Evolutionary conservation across 2,888 invertebrate species (phyloP).

Genomic region (Volucella inanis): DNA sequence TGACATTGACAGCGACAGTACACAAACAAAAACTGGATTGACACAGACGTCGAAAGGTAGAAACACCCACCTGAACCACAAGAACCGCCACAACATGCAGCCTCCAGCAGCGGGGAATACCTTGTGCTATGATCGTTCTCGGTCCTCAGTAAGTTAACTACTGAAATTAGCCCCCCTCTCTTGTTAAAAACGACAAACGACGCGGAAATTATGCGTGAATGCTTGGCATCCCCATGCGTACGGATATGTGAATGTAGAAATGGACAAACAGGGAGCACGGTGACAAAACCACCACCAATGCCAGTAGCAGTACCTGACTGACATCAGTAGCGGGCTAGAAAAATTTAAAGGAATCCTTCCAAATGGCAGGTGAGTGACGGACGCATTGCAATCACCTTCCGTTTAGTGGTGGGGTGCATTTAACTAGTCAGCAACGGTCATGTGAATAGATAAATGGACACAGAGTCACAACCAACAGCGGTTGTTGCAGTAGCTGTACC

Average conservation of each 20-base stretch:
- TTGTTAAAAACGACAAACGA: slow-evolving; percentile 1
- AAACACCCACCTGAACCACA: slow-evolving; percentile 61
- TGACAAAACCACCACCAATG: slow-evolving; percentile 2
- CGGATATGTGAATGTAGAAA: slow-evolving; percentile 51
- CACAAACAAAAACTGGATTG: slow-evolving; percentile 32
- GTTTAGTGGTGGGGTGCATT: slow-evolving; percentile 39
- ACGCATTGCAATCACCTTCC: slow-evolving; percentile 55
- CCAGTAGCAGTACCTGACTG: slow-evolving; percentile 12
- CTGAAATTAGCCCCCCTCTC: slow-evolving; percentile 56
- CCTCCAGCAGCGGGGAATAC: slow-evolving; percentile 36
- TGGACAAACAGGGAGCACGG: slow-evolving; percentile 45
- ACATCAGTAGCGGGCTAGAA: slow-evolving; percentile 64
- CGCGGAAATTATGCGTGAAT: slow-evolving; percentile 70
- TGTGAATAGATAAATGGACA: slow-evolving; percentile 52
- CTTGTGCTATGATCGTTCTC: slow-evolving; percentile 15
- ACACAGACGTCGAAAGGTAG: slow-evolving; percentile 36
- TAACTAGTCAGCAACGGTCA: slow-evolving; percentile 60
- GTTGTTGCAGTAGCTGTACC: slow-evolving; percentile 14
- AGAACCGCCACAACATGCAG: no score
- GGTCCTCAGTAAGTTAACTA: slow-evolving; percentile 48
- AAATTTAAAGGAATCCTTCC: slow-evolving; percentile 69
- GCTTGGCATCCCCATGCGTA: slow-evolving; percentile 66
- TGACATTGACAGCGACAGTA: slow-evolving; percentile 43
- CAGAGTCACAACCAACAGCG: slow-evolving; percentile 7
- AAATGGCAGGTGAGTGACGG: slow-evolving; percentile 73